Conservation (phyloP, 2,888 invertebrate genomes). For the Petrophora chlorosata region DNA sequence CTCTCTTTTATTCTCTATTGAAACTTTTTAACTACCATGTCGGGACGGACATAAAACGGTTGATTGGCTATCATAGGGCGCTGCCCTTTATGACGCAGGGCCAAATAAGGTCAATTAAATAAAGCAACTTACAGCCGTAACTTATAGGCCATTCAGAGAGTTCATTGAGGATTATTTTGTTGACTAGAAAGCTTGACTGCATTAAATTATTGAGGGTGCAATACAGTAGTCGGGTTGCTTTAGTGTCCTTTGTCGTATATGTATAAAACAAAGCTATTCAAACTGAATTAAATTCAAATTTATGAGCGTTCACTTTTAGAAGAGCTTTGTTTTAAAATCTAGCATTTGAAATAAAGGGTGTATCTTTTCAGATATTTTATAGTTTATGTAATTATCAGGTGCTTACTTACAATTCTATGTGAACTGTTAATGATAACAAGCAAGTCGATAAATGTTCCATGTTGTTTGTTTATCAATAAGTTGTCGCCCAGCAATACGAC, state of each 20-base stretch:
- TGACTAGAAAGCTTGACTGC: conserved; percentile 5
- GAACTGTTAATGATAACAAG: too few relatives aligned
- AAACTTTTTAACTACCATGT: conserved; percentile 28
- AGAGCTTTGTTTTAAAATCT: conserved; percentile 9
- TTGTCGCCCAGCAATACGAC: conserved; percentile 92
- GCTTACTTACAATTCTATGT: too few relatives aligned
- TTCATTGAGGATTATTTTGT: conserved; percentile 22
- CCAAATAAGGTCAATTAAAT: conserved; percentile 74
- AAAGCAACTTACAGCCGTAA: conserved; percentile 46
- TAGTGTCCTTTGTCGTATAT: conserved; percentile 4
- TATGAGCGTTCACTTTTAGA: too few relatives aligned
- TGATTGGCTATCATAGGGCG: conserved; percentile 57
- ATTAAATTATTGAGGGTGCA: neutral
- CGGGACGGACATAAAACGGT: conserved; percentile 40
- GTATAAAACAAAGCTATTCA: conserved; percentile 3
- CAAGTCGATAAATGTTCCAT: neutral
- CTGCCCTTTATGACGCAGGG: conserved; percentile 60
- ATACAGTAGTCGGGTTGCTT: conserved; percentile 6
- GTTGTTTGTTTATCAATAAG: conserved; percentile 66
- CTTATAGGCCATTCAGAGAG: conserved; percentile 30
- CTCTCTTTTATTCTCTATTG: conserved; percentile 20
- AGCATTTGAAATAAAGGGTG: too few relatives aligned
- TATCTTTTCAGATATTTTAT: conserved; percentile 12
- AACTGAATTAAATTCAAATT: too few relatives aligned
- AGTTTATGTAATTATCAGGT: neutral